Conservation (phyloP, 1,140 invertebrate genomes). For the Centruroides sculpturatus region DNA sequence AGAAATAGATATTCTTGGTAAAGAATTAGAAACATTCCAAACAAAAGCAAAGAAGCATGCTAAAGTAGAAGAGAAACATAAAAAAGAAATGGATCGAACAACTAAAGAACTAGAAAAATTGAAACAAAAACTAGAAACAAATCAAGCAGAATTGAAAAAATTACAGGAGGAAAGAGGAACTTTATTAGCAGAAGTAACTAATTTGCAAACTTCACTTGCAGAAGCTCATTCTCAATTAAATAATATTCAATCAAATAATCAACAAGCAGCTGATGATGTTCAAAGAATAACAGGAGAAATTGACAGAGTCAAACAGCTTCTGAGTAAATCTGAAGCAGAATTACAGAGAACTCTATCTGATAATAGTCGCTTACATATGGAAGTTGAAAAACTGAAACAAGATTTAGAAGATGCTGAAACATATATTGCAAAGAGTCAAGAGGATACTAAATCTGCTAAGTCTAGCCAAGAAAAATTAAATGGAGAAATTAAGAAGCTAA, state of each 20-base stretch:
- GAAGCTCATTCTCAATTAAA: background rate
- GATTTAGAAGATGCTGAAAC: slow-evolving; percentile 43
- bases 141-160: slow-evolving; percentile 53
- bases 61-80: slow-evolving; percentile 53
- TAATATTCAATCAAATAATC: slow-evolving; percentile 4
- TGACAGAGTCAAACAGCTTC: slow-evolving; percentile 16
- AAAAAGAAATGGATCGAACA: slow-evolving; percentile 58
- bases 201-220: slow-evolving; percentile 5
- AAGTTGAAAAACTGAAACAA: slow-evolving; percentile 64
- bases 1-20: no score
- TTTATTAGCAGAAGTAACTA: slow-evolving; percentile 22
- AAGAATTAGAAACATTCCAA: slow-evolving; percentile 56
- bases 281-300: slow-evolving; percentile 14
- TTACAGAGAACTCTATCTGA: slow-evolving; percentile 21
- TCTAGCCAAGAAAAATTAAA: slow-evolving; percentile 15
- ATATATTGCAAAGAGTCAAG: slow-evolving; percentile 15
- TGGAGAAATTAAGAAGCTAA: slow-evolving; percentile 47
- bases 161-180: slow-evolving; percentile 41
- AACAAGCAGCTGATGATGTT: slow-evolving; percentile 3
- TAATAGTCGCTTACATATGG: slow-evolving; percentile 33
- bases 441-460: background rate
- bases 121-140: slow-evolving; percentile 66
- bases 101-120: slow-evolving; percentile 76
- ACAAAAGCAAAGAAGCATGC: slow-evolving; percentile 57
- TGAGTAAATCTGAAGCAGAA: slow-evolving; percentile 20